Percentiles rank a stretch among this genome's conserved stretches.
Evolutionary conservation across 1,140 invertebrate species (phyloP).

Genomic region (Archivesica marissinica): DNA sequence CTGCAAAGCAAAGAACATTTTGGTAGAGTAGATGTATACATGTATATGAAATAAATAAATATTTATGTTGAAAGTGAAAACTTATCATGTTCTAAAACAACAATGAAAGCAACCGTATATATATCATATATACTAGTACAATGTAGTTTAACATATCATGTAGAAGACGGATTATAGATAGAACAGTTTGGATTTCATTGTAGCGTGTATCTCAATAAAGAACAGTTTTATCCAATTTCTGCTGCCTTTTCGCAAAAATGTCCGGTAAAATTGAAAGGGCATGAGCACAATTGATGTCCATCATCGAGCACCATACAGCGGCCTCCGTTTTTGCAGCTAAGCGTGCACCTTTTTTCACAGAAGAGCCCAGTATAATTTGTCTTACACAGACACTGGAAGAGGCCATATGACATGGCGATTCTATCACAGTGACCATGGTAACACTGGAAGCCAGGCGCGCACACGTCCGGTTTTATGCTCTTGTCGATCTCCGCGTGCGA

Average conservation of each 20-base stretch:
- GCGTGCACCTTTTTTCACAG: slow-evolving; percentile 55
- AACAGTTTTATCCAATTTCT: neutral
- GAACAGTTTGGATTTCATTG: slow-evolving; percentile 6
- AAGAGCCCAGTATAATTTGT: slow-evolving; percentile 50
- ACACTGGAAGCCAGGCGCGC: slow-evolving; percentile 57
- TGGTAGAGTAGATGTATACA: too few relatives aligned
- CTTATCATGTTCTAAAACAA: too few relatives aligned
- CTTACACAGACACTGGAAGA: slow-evolving; percentile 52
- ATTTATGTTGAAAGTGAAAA: too few relatives aligned
- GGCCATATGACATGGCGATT: slow-evolving; percentile 25
- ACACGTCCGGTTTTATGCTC: slow-evolving; percentile 46
- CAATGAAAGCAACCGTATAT: too few relatives aligned
- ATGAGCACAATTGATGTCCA: slow-evolving; percentile 50
- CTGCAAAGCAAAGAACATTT: too few relatives aligned
- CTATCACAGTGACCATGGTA: slow-evolving; percentile 55
- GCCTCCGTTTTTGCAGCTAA: slow-evolving; percentile 38
- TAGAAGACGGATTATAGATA: too few relatives aligned
- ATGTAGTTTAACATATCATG: too few relatives aligned
- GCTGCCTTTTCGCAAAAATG: slow-evolving; percentile 28
- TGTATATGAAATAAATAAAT: too few relatives aligned
- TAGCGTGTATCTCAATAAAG: neutral
- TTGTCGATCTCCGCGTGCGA: slow-evolving; percentile 54
- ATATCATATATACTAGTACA: too few relatives aligned
- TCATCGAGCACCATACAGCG: slow-evolving; percentile 49
- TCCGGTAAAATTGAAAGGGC: slow-evolving; percentile 54